Percentiles rank a stretch among this genome's conserved stretches.
These are phyloP conservation scores for Ephialtes manifestator DNA, from an alignment of 2,888 invertebrate species.

Conservation along the genomic window DNA sequence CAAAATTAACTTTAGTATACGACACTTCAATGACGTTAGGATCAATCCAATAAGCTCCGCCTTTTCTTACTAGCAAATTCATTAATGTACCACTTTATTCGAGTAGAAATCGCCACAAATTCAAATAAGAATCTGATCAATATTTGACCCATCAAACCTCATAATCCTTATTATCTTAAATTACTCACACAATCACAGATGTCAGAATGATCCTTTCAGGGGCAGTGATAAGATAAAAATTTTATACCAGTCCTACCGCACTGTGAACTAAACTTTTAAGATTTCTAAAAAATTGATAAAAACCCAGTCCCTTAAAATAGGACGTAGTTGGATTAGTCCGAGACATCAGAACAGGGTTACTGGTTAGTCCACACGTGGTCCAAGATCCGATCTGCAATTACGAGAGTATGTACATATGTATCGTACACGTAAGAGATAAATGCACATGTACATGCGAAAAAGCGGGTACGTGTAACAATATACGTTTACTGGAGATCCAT, in stretches of 20 bases:
- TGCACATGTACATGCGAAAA: not conserved
- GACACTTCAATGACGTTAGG: not conserved
- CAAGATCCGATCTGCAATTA: constrained; percentile 69
- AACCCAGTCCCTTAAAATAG: constrained; percentile 65
- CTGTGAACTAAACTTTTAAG: not conserved
- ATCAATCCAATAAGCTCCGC: not conserved
- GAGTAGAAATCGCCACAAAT: not conserved
- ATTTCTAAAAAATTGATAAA: constrained; percentile 42
- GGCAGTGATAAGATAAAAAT: constrained; percentile 19
- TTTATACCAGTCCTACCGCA: not conserved
- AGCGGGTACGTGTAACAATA: not conserved
- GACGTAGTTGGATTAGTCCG: constrained; percentile 52
- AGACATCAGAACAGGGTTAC: constrained; percentile 18
- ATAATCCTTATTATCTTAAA: not conserved
- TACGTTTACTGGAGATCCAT: constrained; percentile 15
- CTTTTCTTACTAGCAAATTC: not conserved
- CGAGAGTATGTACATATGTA: constrained; percentile 57
- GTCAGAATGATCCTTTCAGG: not conserved
- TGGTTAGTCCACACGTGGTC: constrained; percentile 50
- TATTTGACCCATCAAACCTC: not conserved
- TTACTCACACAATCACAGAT: not conserved
- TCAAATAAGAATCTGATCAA: not conserved
- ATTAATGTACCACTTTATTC: not conserved
- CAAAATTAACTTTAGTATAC: not conserved
- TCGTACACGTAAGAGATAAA: constrained; percentile 16